phyloP scores from a whole-genome alignment of 92 coral and sea anemone species.

The Pocillopora grandis region DNA sequence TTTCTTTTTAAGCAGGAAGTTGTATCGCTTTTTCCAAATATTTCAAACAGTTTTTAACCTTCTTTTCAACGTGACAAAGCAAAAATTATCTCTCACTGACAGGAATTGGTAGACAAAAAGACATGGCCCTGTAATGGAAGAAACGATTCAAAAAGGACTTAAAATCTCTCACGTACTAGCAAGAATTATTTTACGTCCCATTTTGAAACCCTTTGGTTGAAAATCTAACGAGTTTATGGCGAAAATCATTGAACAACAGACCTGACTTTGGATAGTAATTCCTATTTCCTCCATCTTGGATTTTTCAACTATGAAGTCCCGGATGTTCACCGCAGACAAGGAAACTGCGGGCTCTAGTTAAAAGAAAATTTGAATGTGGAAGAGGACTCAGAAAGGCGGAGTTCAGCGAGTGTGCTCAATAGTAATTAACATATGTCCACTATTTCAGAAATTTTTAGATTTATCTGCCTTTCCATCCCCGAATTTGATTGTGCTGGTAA shows the following conservation, averaged over 20 bases:
- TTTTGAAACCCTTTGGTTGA: background rate
- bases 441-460: too few species aligned
- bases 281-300: constrained; percentile 99
- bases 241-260: constrained; percentile 29
- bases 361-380: background rate
- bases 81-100: background rate
- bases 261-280: constrained; percentile 84
- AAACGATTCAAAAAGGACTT: too few species aligned
- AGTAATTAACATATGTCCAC: too few species aligned
- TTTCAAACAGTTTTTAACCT: background rate
- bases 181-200: background rate
- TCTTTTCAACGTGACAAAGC: constrained; percentile 45
- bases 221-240: background rate
- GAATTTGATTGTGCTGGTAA: too few species aligned
- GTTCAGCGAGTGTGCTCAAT: background rate
- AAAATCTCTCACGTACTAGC: background rate
- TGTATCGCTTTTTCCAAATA: too few species aligned
- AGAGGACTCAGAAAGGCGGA: background rate
- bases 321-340: constrained; percentile 51
- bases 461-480: too few species aligned
- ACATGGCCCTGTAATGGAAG: background rate
- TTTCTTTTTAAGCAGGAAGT: too few species aligned
- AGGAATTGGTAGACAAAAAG: background rate
- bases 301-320: constrained; percentile 47
- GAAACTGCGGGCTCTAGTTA: background rate